Conservation (phyloP, 1,140 invertebrate genomes). For the Brachionus koreanus region DNA sequence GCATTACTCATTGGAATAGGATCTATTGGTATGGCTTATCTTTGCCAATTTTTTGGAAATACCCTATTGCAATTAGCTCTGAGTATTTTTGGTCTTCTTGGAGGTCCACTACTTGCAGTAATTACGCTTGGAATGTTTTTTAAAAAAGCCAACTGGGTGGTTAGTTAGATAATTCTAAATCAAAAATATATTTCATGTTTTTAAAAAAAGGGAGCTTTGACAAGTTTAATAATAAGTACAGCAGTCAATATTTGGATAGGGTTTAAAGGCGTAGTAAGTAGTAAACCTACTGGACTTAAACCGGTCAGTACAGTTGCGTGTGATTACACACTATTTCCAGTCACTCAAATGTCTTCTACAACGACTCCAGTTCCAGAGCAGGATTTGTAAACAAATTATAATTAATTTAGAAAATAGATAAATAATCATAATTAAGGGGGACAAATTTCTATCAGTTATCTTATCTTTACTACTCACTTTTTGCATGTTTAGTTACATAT, state of each 20-base stretch:
- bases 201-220: neutral
- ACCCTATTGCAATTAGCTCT: conserved; percentile 51
- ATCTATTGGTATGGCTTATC: conserved; percentile 51
- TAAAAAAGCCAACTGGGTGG: conserved; percentile 78
- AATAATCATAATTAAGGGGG: neutral
- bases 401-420: neutral
- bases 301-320: neutral
- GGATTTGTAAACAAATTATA: neutral
- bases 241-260: conserved; percentile 8
- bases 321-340: neutral
- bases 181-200: neutral
- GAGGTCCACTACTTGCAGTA: conserved; percentile 61
- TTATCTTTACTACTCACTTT: conserved; percentile 32
- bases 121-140: conserved; percentile 79
- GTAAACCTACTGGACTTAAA: conserved; percentile 16
- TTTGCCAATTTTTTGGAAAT: conserved; percentile 48
- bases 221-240: conserved; percentile 11
- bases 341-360: neutral
- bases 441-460: conserved; percentile 7
- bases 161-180: conserved; percentile 49
- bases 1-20: conserved; percentile 57
- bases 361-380: neutral
- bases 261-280: neutral
- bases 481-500: neutral
- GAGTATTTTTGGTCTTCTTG: conserved; percentile 53